Percentiles rank a stretch among this genome's conserved stretches.
phyloP scores from a whole-genome alignment of 2,797 vertebrate species.

The Lophius americanus region DNA sequence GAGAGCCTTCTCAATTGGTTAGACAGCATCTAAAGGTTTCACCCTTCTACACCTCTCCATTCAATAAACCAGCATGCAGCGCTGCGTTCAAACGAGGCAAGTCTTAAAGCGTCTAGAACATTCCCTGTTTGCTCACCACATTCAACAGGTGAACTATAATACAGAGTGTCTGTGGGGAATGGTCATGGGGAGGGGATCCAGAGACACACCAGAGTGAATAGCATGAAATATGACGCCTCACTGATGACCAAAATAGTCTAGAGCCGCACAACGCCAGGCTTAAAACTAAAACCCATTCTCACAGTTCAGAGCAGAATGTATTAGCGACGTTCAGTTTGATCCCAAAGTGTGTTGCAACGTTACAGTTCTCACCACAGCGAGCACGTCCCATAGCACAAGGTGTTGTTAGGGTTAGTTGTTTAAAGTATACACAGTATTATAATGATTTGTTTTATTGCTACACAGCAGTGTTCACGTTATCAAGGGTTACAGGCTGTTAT shows the following conservation, averaged over 20 bases:
- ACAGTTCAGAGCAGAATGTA: conserved; percentile 9
- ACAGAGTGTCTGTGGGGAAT: neutral
- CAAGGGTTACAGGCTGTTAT: neutral
- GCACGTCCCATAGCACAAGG: neutral
- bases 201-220: conserved; percentile 13
- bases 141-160: conserved; percentile 38
- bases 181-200: neutral
- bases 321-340: conserved; percentile 18
- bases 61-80: conserved; percentile 39
- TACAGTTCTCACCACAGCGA: neutral
- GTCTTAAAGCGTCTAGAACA: conserved; percentile 27
- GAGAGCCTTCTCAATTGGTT: neutral
- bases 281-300: conserved; percentile 24
- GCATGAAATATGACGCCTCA: conserved; percentile 42
- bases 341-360: neutral
- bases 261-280: neutral
- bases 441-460: conserved; percentile 10
- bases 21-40: conserved; percentile 6
- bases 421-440: neutral
- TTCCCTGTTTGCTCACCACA: conserved; percentile 27
- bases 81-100: conserved; percentile 21
- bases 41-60: neutral
- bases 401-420: neutral
- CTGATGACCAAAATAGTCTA: conserved; percentile 28
- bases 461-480: neutral